Evolutionary conservation across 2,113 vertebrate species (phyloP).

Genomic region (Catharus bicknelli): DNA sequence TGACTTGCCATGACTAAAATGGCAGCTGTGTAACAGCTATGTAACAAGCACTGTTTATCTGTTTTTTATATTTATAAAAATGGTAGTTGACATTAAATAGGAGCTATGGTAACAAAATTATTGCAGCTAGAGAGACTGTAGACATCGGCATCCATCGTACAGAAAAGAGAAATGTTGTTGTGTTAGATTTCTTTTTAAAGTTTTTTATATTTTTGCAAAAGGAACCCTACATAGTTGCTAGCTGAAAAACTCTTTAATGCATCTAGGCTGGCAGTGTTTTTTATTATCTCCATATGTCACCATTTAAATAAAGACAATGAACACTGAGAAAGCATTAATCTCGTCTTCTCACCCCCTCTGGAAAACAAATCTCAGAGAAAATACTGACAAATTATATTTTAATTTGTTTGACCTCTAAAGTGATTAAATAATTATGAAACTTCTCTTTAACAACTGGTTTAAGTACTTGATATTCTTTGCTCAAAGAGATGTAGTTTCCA

Average conservation of each 20-base stretch:
- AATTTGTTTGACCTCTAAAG: conserved; percentile 72
- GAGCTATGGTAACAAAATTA: background rate
- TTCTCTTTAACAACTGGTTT: conserved; percentile 64
- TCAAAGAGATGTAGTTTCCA: conserved; percentile 57
- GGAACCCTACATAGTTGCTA: background rate
- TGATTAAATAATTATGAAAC: conserved; percentile 74
- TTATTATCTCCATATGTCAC: conserved; percentile 32
- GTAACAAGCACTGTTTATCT: background rate
- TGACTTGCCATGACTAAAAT: background rate
- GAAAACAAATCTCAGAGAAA: conserved; percentile 59
- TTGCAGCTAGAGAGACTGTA: background rate
- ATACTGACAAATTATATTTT: conserved; percentile 70
- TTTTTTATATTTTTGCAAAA: background rate
- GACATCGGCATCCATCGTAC: background rate
- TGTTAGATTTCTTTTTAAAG: background rate
- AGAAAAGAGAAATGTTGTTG: background rate
- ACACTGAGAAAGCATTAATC: conserved; percentile 50
- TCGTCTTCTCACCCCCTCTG: background rate
- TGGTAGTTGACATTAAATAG: background rate
- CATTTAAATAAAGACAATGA: conserved; percentile 54
- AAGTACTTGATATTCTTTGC: conserved; percentile 67
- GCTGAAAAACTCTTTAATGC: background rate
- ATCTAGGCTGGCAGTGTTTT: background rate
- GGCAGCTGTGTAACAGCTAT: background rate
- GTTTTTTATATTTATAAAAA: background rate